Percentiles rank a stretch among this genome's conserved stretches.
Conservation (phyloP, 1,140 invertebrate genomes). For the Brachionus koreanus region DNA sequence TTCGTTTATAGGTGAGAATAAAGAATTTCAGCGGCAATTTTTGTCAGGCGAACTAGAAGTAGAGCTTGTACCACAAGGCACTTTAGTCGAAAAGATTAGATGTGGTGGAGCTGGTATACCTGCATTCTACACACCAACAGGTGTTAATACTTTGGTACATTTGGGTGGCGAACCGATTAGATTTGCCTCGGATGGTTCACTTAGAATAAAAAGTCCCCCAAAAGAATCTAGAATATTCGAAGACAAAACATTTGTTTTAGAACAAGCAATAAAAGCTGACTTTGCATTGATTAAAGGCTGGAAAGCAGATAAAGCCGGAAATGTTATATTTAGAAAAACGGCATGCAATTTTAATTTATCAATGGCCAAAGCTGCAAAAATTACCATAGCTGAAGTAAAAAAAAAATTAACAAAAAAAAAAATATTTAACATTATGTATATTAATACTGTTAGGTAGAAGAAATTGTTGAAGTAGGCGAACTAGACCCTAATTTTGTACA, state of each 20-base stretch:
- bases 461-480: conserved; percentile 78
- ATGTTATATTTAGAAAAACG: conserved; percentile 81
- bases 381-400: conserved; percentile 79
- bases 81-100: conserved; percentile 82
- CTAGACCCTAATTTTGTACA: conserved; percentile 82
- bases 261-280: conserved; percentile 90
- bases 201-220: not conserved
- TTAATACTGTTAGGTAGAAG: conserved; percentile 65
- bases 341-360: conserved; percentile 89
- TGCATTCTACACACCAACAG: conserved; percentile 96
- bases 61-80: conserved; percentile 90
- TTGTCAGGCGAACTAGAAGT: conserved; percentile 84
- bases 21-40: conserved; percentile 90
- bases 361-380: conserved; percentile 86
- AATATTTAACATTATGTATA: not conserved
- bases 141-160: conserved; percentile 86
- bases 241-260: conserved; percentile 83
- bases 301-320: conserved; percentile 89
- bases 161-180: conserved; percentile 87
- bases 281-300: conserved; percentile 93
- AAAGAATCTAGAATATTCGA: conserved; percentile 68
- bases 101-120: conserved; percentile 95
- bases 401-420: not conserved
- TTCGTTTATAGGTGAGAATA: conserved; percentile 97
- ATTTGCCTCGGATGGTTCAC: conserved; percentile 62